phyloP scores from a whole-genome alignment of 2,888 invertebrate species.

The Drosophila niveifrons region DNA sequence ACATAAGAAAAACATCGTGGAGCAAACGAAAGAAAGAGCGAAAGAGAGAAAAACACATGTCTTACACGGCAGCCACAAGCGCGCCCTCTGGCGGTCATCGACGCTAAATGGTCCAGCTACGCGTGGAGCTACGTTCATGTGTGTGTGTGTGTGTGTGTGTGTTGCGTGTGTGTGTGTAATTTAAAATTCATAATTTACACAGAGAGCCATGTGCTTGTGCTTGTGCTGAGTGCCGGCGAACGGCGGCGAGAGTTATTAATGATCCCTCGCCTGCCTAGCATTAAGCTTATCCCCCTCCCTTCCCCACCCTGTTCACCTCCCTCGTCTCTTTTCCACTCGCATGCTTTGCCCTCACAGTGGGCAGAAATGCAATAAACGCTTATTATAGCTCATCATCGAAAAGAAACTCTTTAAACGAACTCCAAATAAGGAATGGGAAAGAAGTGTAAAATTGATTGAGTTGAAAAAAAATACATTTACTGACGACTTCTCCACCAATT shows the following conservation, averaged over 20 bases:
- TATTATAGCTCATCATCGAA: constrained; percentile 13
- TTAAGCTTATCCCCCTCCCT: constrained; percentile 1
- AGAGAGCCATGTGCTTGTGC: constrained; percentile 27
- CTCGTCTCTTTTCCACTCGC: neutral
- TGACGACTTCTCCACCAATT: neutral
- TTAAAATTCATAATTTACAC: constrained; percentile 77
- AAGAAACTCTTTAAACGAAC: neutral
- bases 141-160: constrained; percentile 9
- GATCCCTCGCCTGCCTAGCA: constrained; percentile 43
- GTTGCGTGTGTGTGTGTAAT: constrained; percentile 46
- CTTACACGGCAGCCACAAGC: constrained; percentile 40
- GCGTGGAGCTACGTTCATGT: neutral
- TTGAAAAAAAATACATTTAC: neutral
- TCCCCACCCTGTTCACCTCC: neutral
- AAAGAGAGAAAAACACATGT: constrained; percentile 22
- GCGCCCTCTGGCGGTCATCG: constrained; percentile 61
- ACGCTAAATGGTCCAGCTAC: constrained; percentile 42
- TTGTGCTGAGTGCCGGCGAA: constrained; percentile 73
- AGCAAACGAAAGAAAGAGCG: neutral
- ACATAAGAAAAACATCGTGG: neutral
- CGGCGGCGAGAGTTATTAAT: constrained; percentile 72
- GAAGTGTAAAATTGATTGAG: constrained; percentile 1
- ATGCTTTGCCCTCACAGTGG: constrained; percentile 8
- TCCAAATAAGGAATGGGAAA: neutral
- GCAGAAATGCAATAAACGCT: constrained; percentile 22